Percentiles rank a stretch among this genome's conserved stretches.
Conservation (phyloP, 2,888 invertebrate species). For the Sarcophaga carnaria region DNA sequence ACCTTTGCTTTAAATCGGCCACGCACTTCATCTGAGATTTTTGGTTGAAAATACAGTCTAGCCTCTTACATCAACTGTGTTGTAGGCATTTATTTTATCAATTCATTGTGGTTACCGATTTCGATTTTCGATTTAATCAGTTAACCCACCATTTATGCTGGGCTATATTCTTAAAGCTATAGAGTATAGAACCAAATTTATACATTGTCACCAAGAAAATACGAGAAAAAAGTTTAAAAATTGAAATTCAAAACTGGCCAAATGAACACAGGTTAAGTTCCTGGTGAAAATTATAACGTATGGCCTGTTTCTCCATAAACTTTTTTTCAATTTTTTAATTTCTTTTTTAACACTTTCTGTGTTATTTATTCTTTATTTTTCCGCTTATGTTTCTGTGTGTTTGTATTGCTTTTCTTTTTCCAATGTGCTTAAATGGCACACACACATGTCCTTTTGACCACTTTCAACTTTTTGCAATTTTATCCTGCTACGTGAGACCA, state of each 20-base stretch:
- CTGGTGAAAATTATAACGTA: constrained; percentile 54
- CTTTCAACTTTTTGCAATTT: constrained; percentile 40
- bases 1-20: too few relatives aligned
- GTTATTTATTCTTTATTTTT: too few relatives aligned
- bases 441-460: constrained; percentile 48
- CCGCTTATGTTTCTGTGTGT: neutral
- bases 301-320: neutral
- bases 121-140: too few relatives aligned
- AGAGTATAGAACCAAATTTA: too few relatives aligned
- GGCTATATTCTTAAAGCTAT: too few relatives aligned
- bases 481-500: constrained; percentile 40
- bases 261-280: constrained; percentile 43
- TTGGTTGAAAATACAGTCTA: too few relatives aligned
- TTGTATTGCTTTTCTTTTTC: neutral
- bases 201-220: neutral
- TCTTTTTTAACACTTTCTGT: neutral
- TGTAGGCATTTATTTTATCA: too few relatives aligned
- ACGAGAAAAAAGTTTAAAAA: constrained; percentile 15
- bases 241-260: constrained; percentile 61
- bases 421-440: constrained; percentile 11
- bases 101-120: too few relatives aligned
- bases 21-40: too few relatives aligned
- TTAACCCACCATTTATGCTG: too few relatives aligned
- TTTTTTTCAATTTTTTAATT: neutral
- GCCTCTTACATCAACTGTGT: too few relatives aligned